phyloP scores from a whole-genome alignment of 2,797 vertebrate genomes.

The Sphaeramia orbicularis region DNA sequence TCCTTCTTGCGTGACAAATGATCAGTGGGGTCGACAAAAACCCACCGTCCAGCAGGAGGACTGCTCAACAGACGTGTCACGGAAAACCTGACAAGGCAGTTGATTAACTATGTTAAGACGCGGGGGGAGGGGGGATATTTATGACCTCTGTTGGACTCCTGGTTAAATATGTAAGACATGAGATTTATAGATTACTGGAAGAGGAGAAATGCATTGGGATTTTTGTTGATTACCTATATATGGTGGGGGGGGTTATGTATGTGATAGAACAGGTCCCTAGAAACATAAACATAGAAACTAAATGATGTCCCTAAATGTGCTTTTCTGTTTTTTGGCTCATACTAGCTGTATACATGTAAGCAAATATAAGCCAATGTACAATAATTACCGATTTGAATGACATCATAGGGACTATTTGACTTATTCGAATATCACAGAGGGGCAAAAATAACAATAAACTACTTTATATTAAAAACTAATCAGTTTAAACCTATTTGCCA shows the following conservation, averaged over 20 bases:
- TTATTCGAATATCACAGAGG: too few species aligned
- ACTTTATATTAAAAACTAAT: too few species aligned
- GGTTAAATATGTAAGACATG: too few species aligned
- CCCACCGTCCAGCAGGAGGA: slow-evolving; percentile 2
- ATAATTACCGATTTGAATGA: too few species aligned
- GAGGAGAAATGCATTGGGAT: neutral
- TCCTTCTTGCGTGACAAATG: slow-evolving; percentile 41
- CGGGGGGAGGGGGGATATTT: neutral
- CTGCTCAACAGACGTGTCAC: neutral
- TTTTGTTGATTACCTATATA: neutral
- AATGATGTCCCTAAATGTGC: neutral
- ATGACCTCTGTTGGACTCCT: neutral
- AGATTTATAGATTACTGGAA: neutral
- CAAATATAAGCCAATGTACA: too few species aligned
- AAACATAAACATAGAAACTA: neutral
- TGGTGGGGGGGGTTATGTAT: too few species aligned
- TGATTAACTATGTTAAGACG: slow-evolving; percentile 14
- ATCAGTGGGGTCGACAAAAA: slow-evolving; percentile 17
- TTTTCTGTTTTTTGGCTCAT: too few species aligned
- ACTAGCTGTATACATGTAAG: too few species aligned
- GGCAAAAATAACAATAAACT: too few species aligned
- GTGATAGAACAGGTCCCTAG: neutral
- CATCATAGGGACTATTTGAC: too few species aligned
- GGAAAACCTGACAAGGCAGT: neutral
- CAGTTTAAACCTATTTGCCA: too few species aligned